Evolutionary conservation across 1,140 invertebrate genomes (phyloP), one percentile per base, ranked within the genome.

Genomic region (Chelonus insularis): DNA sequence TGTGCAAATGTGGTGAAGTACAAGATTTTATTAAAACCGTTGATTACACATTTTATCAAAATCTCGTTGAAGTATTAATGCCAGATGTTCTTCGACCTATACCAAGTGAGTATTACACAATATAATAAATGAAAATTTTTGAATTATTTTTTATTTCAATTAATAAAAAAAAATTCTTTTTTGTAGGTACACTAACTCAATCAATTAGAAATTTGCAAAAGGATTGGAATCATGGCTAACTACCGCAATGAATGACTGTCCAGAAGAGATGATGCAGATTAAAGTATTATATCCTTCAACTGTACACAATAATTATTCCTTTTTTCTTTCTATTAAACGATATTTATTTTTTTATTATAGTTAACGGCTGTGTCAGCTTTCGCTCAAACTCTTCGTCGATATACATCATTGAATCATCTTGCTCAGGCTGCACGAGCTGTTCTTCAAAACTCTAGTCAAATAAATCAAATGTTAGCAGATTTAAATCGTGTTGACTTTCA

Each of bases 381-480:
- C 80, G 92, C 95, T 71, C 96, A 97, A 79, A 97, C 95, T 37
- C 80, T 99, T 70, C 85, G 96, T 34, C 87, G 97, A 50, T 99
- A 99, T 82, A 99, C 97, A 9, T 98, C 96, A 11, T 83, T 99
- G n/a, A 99, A 99, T 84, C 97, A 99, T 82, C 85, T 99, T 69
- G 96, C 97, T 50, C 92, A 95, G 75, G 96, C 97, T 45, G 96
- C 96, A 7, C 85, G 96, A 34, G 96, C 95, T 50, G 96, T 99
- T 32, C 86, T 99, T 55, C 94, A 96, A 80, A 99, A 99, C 82
- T 89, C 92, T 67, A 89, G 91, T 71, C 96, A 98, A 86, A 97
- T 99, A 68, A 88, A 88, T 71, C 94, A 99, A 86, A 99, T 99
- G 97, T 81, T 98, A 51, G 88, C 93, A 36, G 97, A 99, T 84